These are phyloP conservation scores for Chironomus tepperi DNA, from an alignment of 1,140 invertebrate species.

Conservation along the genomic window DNA sequence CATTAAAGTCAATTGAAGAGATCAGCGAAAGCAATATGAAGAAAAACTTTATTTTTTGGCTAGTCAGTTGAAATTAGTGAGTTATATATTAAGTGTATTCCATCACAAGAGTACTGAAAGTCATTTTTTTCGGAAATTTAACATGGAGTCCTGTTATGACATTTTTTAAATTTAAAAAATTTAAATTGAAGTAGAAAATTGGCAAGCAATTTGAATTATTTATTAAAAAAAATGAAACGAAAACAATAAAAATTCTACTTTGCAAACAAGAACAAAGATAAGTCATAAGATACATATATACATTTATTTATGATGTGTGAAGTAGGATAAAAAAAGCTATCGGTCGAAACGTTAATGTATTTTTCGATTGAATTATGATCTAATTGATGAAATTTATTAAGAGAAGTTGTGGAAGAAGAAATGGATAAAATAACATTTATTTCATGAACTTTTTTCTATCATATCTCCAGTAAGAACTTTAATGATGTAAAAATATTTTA, in stretches of 20 bases:
- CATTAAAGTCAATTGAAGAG: constrained; percentile 2
- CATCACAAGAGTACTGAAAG: no score
- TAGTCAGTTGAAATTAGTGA: no score
- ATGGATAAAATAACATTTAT: background rate
- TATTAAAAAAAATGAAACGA: background rate
- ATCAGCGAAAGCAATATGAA: background rate
- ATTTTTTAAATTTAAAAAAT: no score
- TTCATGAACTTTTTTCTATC: no score
- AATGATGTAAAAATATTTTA: no score
- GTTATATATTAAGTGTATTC: no score
- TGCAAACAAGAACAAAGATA: background rate
- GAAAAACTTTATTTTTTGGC: no score
- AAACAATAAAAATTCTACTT: background rate
- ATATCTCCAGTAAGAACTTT: no score
- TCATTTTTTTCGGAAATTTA: no score
- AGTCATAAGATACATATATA: no score
- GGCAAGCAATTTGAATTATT: background rate
- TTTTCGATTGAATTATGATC: constrained; percentile 14
- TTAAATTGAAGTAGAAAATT: no score
- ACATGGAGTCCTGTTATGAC: no score
- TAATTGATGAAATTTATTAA: constrained; percentile 21
- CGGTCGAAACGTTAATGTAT: constrained; percentile 4
- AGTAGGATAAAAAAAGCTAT: background rate
- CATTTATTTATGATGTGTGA: background rate
- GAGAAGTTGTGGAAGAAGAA: background rate